These are phyloP conservation scores for Hycleus cichorii DNA, from an alignment of 1,140 invertebrate genomes.

Conservation along the genomic window DNA sequence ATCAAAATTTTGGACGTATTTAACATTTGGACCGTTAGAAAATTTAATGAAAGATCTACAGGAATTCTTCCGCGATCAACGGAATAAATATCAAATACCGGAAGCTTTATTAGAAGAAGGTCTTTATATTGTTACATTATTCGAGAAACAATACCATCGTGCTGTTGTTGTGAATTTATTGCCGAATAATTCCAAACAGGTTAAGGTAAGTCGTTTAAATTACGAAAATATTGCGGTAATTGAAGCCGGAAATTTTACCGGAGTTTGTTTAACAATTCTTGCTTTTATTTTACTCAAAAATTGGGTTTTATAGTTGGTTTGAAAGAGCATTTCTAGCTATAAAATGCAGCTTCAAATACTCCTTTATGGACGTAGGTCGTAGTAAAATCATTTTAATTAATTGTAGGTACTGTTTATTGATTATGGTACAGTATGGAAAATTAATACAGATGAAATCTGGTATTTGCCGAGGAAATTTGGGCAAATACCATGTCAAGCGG, in stretches of 20 bases:
- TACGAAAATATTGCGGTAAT: not conserved
- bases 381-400: not conserved
- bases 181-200: slow-evolving; percentile 6
- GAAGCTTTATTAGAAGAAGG: slow-evolving; percentile 17
- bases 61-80: slow-evolving; percentile 13
- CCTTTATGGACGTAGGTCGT: no score
- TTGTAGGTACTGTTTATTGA: slow-evolving; percentile 29
- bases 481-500: slow-evolving; percentile 26
- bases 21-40: slow-evolving; percentile 15
- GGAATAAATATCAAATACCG: slow-evolving; percentile 14
- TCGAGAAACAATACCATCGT: slow-evolving; percentile 27
- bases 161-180: slow-evolving; percentile 22
- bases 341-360: no score
- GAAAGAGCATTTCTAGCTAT: no score
- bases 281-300: no score
- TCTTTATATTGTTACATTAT: slow-evolving; percentile 24
- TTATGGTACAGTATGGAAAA: slow-evolving; percentile 29
- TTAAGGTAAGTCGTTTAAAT: slow-evolving; percentile 20
- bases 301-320: no score
- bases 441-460: slow-evolving; percentile 19
- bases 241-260: no score
- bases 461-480: slow-evolving; percentile 25
- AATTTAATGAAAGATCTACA: slow-evolving; percentile 30
- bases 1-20: slow-evolving; percentile 33
- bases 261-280: no score